A percentile compares a stretch with the other conserved stretches of the same genome.
Conservation (phyloP, 2,888 invertebrate species). For the Parnassius smintheus region DNA sequence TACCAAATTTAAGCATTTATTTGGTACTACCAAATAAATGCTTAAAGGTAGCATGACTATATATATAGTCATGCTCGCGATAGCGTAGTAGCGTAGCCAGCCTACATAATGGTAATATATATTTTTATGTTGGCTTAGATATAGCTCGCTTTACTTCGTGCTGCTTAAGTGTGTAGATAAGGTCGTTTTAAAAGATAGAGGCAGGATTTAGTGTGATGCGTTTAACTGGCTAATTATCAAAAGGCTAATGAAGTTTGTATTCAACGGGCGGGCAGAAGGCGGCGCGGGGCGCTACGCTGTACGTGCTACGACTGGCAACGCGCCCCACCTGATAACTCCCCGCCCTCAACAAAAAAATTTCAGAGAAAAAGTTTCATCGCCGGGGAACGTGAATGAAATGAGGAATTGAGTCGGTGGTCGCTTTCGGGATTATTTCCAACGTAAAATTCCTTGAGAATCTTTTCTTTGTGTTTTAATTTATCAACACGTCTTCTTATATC, state of each 20-base stretch:
- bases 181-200: slow-evolving; percentile 58
- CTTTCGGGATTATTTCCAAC: slow-evolving; percentile 77
- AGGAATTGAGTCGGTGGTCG: slow-evolving; percentile 76
- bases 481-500: slow-evolving; percentile 52
- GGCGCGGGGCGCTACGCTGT: slow-evolving; percentile 56
- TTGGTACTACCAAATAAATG: no score
- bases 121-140: no score
- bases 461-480: slow-evolving; percentile 76
- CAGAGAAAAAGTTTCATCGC: slow-evolving; percentile 82
- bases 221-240: slow-evolving; percentile 82
- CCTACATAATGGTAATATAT: no score
- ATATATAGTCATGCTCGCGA: no score
- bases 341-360: slow-evolving; percentile 78
- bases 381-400: slow-evolving; percentile 80
- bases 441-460: slow-evolving; percentile 69
- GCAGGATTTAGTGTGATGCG: slow-evolving; percentile 69
- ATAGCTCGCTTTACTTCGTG: slow-evolving; percentile 16
- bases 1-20: no score
- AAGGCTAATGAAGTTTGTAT: slow-evolving; percentile 82
- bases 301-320: slow-evolving; percentile 76
- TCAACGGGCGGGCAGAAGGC: slow-evolving; percentile 70
- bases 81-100: no score
- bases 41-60: no score
- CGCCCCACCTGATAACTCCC: slow-evolving; percentile 78
- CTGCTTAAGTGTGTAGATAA: slow-evolving; percentile 37